Percentiles rank a stretch among this genome's conserved stretches.
Conservation (phyloP, 2,888 invertebrate species). For the Epistrophe grossulariae region DNA sequence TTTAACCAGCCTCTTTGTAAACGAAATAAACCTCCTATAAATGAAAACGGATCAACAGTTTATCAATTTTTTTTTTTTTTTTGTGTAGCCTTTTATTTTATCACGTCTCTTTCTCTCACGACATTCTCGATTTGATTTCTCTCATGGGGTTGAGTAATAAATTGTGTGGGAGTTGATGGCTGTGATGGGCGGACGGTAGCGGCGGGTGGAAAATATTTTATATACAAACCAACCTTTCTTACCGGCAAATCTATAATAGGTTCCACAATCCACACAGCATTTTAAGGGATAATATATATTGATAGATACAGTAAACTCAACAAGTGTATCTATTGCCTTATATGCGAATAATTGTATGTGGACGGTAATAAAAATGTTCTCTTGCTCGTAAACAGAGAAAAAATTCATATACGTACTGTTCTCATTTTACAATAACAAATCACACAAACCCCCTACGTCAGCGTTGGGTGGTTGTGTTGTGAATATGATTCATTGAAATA, state of each 20-base stretch:
- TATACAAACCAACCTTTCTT: not conserved
- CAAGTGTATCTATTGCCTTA: slow-evolving; percentile 19
- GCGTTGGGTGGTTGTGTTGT: slow-evolving; percentile 33
- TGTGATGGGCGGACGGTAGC: not conserved
- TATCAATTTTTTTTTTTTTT: not conserved
- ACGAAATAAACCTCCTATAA: not conserved
- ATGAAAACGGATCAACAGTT: slow-evolving; percentile 42
- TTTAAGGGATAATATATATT: slow-evolving; percentile 18
- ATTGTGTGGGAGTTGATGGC: not conserved
- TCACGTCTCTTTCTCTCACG: slow-evolving; percentile 16
- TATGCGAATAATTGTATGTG: not conserved
- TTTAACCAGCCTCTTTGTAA: not conserved
- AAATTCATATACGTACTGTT: not conserved
- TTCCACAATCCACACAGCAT: slow-evolving; percentile 31
- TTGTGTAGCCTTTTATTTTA: not conserved
- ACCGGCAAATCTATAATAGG: slow-evolving; percentile 1
- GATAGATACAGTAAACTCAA: not conserved
- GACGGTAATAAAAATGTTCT: slow-evolving; percentile 11
- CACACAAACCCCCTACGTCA: slow-evolving; percentile 50
- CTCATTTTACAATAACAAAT: slow-evolving; percentile 31
- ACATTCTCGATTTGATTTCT: slow-evolving; percentile 21
- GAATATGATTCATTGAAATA: slow-evolving; percentile 66
- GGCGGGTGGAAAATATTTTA: slow-evolving; percentile 1
- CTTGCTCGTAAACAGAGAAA: slow-evolving; percentile 24
- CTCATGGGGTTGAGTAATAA: slow-evolving; percentile 11